Percentiles rank a stretch among this genome's conserved stretches.
phyloP scores from a whole-genome alignment of 2,888 invertebrate species.

The Heteromurus nitidus region DNA sequence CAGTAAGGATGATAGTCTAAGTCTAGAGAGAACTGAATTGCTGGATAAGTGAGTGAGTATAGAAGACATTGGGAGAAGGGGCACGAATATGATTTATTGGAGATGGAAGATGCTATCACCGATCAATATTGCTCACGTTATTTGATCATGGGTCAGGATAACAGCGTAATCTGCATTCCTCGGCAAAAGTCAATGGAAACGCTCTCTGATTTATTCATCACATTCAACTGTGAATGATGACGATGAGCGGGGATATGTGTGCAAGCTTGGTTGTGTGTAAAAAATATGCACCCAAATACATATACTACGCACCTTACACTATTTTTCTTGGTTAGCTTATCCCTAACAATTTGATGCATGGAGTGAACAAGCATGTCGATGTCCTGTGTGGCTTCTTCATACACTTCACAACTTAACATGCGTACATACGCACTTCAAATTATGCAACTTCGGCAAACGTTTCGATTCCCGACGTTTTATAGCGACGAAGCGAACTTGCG shows the following conservation, averaged over 20 bases:
- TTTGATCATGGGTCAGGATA: constrained; percentile 66
- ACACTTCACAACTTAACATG: too few relatives aligned
- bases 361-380: too few relatives aligned
- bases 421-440: neutral
- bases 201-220: constrained; percentile 66
- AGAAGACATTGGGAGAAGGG: constrained; percentile 33
- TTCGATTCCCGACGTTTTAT: too few relatives aligned
- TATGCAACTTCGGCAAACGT: too few relatives aligned
- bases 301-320: too few relatives aligned
- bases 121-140: constrained; percentile 68
- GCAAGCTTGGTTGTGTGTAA: constrained; percentile 1
- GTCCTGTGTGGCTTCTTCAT: too few relatives aligned
- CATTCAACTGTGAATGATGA: constrained; percentile 65
- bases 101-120: constrained; percentile 65
- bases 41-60: constrained; percentile 35
- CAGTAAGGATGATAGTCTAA: neutral
- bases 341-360: too few relatives aligned
- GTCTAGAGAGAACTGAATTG: neutral
- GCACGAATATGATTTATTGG: constrained; percentile 62
- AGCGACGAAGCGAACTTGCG: too few relatives aligned
- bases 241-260: constrained; percentile 28
- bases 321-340: too few relatives aligned
- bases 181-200: constrained; percentile 67
- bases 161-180: constrained; percentile 68
- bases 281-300: neutral